Conservation (phyloP, 2,888 invertebrate species). For the Archaeoteleia sp. region DNA sequence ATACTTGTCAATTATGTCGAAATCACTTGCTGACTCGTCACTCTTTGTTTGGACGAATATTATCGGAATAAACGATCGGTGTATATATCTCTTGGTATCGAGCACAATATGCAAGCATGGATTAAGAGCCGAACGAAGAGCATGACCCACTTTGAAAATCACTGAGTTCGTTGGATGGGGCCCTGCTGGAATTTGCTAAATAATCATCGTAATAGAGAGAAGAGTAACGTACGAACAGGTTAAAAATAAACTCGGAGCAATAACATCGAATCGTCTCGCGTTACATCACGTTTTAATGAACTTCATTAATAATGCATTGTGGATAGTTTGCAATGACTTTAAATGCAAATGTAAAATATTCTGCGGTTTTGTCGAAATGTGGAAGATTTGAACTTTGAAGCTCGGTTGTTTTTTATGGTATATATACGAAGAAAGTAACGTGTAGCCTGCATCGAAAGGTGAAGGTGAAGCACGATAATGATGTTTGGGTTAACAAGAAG, state of each 20-base stretch:
- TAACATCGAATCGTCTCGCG: neutral
- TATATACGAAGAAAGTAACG: constrained; percentile 19
- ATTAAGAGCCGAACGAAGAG: neutral
- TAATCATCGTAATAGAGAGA: neutral
- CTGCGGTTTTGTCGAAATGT: neutral
- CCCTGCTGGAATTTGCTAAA: neutral
- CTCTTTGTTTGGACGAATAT: constrained; percentile 39
- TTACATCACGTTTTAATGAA: too few species aligned
- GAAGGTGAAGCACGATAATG: constrained; percentile 44
- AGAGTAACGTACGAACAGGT: neutral
- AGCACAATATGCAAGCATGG: constrained; percentile 2
- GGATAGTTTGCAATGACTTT: neutral
- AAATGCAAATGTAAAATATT: neutral
- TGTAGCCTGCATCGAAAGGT: constrained; percentile 34
- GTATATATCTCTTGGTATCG: constrained; percentile 15
- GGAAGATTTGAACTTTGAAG: neutral
- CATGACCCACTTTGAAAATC: neutral
- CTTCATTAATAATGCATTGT: too few species aligned
- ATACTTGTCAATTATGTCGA: constrained; percentile 61
- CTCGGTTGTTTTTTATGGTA: constrained; percentile 10
- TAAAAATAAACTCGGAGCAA: neutral
- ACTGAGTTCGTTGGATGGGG: neutral
- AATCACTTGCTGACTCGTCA: constrained; percentile 63
- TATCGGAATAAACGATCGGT: constrained; percentile 19
- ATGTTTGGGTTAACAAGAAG: constrained; percentile 39